Percentiles rank a stretch among this genome's conserved stretches.
Evolutionary conservation across 1,140 invertebrate genomes (phyloP).

Genomic region (Bombus impatiens): DNA sequence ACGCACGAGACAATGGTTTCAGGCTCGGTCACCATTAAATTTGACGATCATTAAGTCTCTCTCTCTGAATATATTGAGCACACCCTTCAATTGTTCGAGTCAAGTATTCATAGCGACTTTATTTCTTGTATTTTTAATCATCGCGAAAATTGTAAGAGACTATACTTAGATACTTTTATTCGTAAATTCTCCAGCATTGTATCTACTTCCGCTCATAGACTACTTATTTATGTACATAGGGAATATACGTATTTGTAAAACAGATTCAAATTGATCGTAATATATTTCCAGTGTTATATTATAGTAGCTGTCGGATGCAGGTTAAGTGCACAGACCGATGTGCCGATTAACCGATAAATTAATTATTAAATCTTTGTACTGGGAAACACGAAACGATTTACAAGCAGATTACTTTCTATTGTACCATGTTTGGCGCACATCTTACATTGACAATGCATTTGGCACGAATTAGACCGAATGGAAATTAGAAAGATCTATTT

Average conservation of each 20-base stretch:
- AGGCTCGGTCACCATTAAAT: background rate
- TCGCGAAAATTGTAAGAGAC: background rate
- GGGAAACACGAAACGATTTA: conserved; percentile 61
- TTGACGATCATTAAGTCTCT: background rate
- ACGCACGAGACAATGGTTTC: background rate
- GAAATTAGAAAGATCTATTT: conserved; percentile 23
- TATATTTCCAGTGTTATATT: background rate
- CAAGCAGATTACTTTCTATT: conserved; percentile 56
- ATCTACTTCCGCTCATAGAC: background rate
- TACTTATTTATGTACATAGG: background rate
- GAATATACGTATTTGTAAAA: background rate
- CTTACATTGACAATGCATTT: background rate
- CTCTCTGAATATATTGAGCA: background rate
- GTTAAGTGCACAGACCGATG: conserved; percentile 55
- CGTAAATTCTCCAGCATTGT: background rate
- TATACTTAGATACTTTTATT: background rate
- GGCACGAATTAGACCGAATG: background rate
- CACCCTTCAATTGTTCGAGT: background rate
- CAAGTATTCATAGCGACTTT: background rate
- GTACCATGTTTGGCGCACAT: conserved; percentile 17
- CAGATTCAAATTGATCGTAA: background rate
- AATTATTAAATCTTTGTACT: conserved; percentile 66
- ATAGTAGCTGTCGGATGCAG: background rate
- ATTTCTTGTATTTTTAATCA: background rate
- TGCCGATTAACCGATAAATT: conserved; percentile 67